Conservation (phyloP, 64 coral and sea anemone species). For the Montipora efflorescens region DNA sequence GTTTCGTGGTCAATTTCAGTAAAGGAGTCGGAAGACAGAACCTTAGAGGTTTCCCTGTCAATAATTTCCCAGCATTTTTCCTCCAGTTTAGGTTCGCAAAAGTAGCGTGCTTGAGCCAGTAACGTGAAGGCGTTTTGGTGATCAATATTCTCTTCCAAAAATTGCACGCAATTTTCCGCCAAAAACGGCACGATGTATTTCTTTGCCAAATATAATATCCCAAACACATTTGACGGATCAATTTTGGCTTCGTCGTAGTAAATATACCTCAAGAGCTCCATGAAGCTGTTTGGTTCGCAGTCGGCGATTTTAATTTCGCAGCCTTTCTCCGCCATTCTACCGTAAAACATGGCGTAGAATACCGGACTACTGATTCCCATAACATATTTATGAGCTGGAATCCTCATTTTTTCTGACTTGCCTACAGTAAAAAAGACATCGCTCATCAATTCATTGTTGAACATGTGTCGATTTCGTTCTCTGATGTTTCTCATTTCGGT, state of each 20-base stretch:
- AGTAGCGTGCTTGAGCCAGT: conserved; percentile 85
- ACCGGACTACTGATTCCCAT: conserved; percentile 73
- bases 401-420: conserved; percentile 37
- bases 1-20: conserved; percentile 74
- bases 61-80: conserved; percentile 93
- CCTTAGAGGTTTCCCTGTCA: conserved; percentile 81
- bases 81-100: conserved; percentile 77
- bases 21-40: conserved; percentile 82
- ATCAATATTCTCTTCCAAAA: conserved; percentile 82
- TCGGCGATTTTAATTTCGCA: conserved; percentile 52
- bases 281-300: conserved; percentile 60
- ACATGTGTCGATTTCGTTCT: conserved; percentile 64
- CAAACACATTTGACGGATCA: conserved; percentile 78
- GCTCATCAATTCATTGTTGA: conserved; percentile 70
- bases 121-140: conserved; percentile 88
- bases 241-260: conserved; percentile 85
- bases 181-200: conserved; percentile 93
- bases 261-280: conserved; percentile 66
- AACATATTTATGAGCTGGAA: conserved; percentile 65
- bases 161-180: conserved; percentile 79
- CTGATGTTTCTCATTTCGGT: conserved; percentile 56
- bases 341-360: conserved; percentile 74
- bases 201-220: conserved; percentile 87
- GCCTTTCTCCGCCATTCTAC: conserved; percentile 54
- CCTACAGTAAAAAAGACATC: conserved; percentile 66